Base-by-base conservation (phyloP, 1,140 invertebrate genomes). In the Heterodera carotae region DNA sequence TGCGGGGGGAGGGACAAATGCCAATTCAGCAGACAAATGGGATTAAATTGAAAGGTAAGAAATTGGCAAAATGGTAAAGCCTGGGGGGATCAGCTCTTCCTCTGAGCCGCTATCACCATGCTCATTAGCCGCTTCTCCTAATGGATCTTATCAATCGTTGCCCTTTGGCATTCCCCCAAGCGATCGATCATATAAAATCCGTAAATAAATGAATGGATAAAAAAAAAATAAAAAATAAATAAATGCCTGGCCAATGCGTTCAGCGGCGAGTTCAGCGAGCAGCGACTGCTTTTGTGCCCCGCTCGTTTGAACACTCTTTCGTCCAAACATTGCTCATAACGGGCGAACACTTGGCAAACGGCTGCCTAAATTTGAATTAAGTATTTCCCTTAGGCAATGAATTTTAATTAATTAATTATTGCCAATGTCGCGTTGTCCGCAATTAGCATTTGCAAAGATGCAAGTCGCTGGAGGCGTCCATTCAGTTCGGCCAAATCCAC, bases 251-350 rank as follows among this genome's bases (percentile, higher is more conserved):
- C 86, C 25, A 86, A 76, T 27, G 85, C 80, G 69, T 86, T 86
- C 29, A 86, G 74, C 39, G 85, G 85, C 10, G 85, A 87, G 62
- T 86, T 86, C 53, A 87, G 87, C n/a, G 85, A 71, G 71, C 85
- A 86, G 68, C 86, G 48, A 56, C 39, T 43, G 39, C 39, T 43
- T 43, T 2, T n/a, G 39, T 12, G 39, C 39, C 39, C 39, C 18
- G 53, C 25, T 73, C 12, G 73, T 59, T 66, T n/a, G 60, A 86
- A 86, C 53, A 86, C 86, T 69, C 69, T 82, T 2, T 81, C 68
- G 27, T 76, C 34, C 8, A 86, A 76, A 71, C 85, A 86, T 29
- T 80, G 75, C 62, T 86, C 84, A 69, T 86, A 86, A 22, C 78
- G 69, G 27, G 72, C 80, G 75, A 85, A 86, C n/a, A 86, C 60